A percentile compares a stretch with the other conserved stretches of the same genome.
Conservation (phyloP, 2,113 vertebrate genomes). For the Anseranas semipalmata region DNA sequence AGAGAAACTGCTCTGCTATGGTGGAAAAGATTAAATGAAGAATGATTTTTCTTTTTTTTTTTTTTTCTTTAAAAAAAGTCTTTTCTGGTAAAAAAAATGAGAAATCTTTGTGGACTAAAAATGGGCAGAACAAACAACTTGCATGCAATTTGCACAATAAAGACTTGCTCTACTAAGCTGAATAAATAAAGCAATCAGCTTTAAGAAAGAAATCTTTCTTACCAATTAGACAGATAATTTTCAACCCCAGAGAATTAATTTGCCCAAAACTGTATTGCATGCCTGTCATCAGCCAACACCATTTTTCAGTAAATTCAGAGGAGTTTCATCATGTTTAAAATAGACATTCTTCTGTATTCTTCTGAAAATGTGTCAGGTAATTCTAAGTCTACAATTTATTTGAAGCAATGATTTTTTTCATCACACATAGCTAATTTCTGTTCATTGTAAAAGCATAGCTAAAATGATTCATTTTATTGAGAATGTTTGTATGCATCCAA, state of each 20-base stretch:
- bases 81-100: background rate
- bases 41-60: background rate
- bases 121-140: constrained; percentile 32
- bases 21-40: background rate
- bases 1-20: background rate
- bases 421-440: background rate
- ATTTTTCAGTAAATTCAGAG: background rate
- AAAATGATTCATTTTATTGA: background rate
- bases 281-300: background rate
- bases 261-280: background rate
- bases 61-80: background rate
- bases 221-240: constrained; percentile 29
- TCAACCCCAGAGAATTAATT: constrained; percentile 1
- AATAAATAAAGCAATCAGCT: constrained; percentile 34
- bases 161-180: constrained; percentile 16
- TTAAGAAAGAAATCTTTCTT: background rate
- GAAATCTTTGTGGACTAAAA: constrained; percentile 18
- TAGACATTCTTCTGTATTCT: background rate
- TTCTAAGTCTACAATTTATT: background rate
- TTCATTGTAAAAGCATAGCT: background rate
- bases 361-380: background rate
- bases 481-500: background rate
- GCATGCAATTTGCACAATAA: constrained; percentile 28
- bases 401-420: background rate
- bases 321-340: background rate